A percentile compares a stretch with the other conserved stretches of the same genome.
Conservation (phyloP, 2,797 vertebrate species). For the Lemur catta region DNA sequence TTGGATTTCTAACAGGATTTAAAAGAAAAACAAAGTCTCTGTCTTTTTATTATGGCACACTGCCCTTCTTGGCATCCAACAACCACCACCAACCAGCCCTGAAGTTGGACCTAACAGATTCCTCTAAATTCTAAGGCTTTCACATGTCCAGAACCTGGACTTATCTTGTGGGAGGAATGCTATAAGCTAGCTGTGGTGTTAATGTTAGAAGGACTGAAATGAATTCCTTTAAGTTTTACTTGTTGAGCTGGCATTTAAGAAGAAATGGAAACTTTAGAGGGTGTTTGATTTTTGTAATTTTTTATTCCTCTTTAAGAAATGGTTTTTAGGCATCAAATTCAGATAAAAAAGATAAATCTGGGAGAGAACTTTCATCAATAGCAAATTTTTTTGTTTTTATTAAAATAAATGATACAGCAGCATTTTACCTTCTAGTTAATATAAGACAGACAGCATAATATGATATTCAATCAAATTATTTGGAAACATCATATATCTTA, state of each 20-base stretch:
- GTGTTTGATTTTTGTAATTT: constrained; percentile 21
- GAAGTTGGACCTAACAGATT: not conserved
- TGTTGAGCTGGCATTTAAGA: not conserved
- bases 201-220: constrained; percentile 5
- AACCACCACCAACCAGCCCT: not conserved
- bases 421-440: constrained; percentile 20
- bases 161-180: not conserved
- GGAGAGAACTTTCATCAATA: not conserved
- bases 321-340: not conserved
- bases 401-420: constrained; percentile 25
- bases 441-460: not conserved
- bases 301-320: not conserved
- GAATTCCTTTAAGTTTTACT: not conserved
- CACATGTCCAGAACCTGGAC: not conserved
- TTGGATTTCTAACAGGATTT: not conserved
- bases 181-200: not conserved
- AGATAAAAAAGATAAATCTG: constrained; percentile 33
- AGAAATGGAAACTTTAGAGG: not conserved
- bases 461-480: not conserved
- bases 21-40: not conserved
- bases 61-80: not conserved
- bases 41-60: not conserved
- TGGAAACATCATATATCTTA: constrained; percentile 27
- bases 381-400: not conserved
- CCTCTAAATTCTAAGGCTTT: not conserved